Base-by-base conservation (phyloP, 2,888 invertebrate genomes). In the Macrosiphum euphorbiae region DNA sequence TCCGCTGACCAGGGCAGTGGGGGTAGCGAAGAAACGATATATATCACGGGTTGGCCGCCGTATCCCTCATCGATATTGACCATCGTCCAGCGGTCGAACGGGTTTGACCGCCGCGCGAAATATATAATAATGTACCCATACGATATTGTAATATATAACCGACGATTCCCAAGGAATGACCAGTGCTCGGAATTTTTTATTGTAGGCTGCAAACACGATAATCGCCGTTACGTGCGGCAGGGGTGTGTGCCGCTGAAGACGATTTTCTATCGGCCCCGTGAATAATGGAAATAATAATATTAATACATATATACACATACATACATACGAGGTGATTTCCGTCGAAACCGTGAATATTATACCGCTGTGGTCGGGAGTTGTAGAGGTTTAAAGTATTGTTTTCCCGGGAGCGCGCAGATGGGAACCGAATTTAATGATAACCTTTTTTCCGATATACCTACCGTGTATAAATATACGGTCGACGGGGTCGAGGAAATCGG, bases 21-120 rank as follows among this genome's bases (percentile, higher is more conserved):
- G 8, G 88, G 41, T 58, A 52, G 90, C n/a, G 61, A 86, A 61
- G 50, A 94, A 90, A 85, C 85, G 84, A 92, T 92, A 67, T 61
- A 92, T 92, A 67, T 61, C 26, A 55, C 41, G 89, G 20, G 89
- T 50, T 35, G 78, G 20, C 1, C 41, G 20, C 1, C 41, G 85
- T 85, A 90, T 90, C 94, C 94, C 94, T 94, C 94, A 67, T 94
- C 94, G 94, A 94, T 94, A 94, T 84, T 94, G 94, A 94, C 94
- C 94, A 52, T 86, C 94, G 94, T 94, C 94, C 94, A 52, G 94
- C 94, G 86, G 94, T 94, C 94, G 94, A 94, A 94, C 94, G 94
- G 94, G 94, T 94, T 94, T 94, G 94, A 94, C 94, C 94, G 86
- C 90, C 85, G n/a, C 26, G 47, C 55, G n/a, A 85, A 50, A 58